A percentile compares a stretch with the other conserved stretches of the same genome.
Evolutionary conservation across 2,888 invertebrate species (phyloP).

Genomic region (Sepioteuthis lessoniana): DNA sequence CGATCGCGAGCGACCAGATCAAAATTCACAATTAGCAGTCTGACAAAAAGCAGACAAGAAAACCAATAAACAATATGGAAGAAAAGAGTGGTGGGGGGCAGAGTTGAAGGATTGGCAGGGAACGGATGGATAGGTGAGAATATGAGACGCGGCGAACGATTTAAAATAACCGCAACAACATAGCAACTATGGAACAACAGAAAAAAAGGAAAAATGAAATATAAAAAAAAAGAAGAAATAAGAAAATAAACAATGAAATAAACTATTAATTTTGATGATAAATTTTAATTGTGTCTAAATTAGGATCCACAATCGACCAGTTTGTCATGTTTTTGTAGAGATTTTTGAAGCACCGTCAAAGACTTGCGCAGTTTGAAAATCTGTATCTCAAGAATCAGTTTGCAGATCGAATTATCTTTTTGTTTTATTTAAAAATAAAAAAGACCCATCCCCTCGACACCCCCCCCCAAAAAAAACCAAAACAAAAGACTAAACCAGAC

Average conservation of each 20-base stretch:
- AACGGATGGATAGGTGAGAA: not conserved
- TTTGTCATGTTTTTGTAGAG: too few species aligned
- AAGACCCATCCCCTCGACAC: too few species aligned
- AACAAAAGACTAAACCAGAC: not conserved
- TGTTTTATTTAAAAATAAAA: not conserved
- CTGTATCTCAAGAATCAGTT: not conserved
- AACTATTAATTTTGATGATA: not conserved
- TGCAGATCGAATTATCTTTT: not conserved
- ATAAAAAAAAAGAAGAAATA: too few species aligned
- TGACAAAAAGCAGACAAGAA: not conserved
- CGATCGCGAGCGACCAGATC: not conserved
- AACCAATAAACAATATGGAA: not conserved
- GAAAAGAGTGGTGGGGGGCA: rapidly evolving
- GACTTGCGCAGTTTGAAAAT: not conserved
- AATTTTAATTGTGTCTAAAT: conserved; percentile 25
- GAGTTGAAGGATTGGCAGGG: not conserved
- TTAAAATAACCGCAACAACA: not conserved
- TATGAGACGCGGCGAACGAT: not conserved
- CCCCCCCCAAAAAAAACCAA: too few species aligned
- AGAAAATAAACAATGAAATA: not conserved
- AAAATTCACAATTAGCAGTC: not conserved
- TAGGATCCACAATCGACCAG: not conserved
- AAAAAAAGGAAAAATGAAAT: not conserved
- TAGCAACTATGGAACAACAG: not conserved
- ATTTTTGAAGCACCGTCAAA: not conserved